Conservation (phyloP, 2,113 vertebrate genomes). For the Ophiodon elongatus region DNA sequence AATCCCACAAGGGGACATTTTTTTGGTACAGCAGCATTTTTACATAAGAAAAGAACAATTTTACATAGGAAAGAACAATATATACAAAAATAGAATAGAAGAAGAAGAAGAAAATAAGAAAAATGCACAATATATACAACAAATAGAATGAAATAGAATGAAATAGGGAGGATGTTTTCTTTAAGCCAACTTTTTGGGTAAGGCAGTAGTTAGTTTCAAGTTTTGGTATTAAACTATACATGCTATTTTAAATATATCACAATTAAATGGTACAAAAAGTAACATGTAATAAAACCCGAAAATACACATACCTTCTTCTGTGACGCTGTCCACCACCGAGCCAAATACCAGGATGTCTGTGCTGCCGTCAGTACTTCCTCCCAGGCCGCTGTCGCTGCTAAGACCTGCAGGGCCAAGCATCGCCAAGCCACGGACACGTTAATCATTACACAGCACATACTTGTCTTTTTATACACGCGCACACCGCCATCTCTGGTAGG, state of each 20-base stretch:
- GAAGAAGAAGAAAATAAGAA: too few relatives aligned
- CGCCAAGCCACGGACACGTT: constrained; percentile 84
- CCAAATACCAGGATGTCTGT: constrained; percentile 93
- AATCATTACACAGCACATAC: constrained; percentile 70
- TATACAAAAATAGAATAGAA: too few relatives aligned
- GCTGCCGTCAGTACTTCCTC: constrained; percentile 96
- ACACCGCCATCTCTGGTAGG: background rate
- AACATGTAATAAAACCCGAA: background rate
- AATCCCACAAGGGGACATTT: too few relatives aligned
- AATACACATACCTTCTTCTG: constrained; percentile 89
- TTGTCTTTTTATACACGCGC: background rate
- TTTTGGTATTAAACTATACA: background rate
- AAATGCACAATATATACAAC: too few relatives aligned
- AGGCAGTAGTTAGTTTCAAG: background rate
- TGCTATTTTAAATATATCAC: background rate
- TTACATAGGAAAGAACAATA: too few relatives aligned
- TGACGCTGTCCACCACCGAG: constrained; percentile 94
- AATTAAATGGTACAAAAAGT: background rate
- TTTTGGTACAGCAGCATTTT: too few relatives aligned
- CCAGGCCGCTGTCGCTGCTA: constrained; percentile 97
- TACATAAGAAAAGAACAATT: too few relatives aligned
- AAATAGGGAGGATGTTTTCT: background rate
- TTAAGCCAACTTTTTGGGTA: background rate
- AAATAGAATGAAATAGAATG: too few relatives aligned
- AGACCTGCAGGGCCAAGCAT: constrained; percentile 91